A percentile compares a stretch with the other conserved stretches of the same genome.
Conservation (phyloP, 2,113 vertebrate species). For the Melanerpes formicivorus region DNA sequence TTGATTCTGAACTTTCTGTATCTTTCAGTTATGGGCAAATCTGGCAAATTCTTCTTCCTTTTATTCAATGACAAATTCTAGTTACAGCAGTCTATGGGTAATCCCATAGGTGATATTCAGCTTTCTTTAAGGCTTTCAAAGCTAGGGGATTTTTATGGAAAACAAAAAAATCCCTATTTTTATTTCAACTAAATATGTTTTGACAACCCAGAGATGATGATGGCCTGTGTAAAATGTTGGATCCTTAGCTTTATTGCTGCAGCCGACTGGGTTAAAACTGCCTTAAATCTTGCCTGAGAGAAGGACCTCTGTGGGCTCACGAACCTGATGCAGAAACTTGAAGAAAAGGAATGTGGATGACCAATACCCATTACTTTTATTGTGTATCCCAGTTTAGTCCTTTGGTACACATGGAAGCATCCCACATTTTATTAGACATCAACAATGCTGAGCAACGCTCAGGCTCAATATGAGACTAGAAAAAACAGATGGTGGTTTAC, state of each 20-base stretch:
- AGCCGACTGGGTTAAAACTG: background rate
- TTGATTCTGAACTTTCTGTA: background rate
- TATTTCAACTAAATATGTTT: background rate
- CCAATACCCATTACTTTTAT: accelerated
- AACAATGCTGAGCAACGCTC: background rate
- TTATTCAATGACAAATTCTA: background rate
- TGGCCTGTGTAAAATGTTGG: background rate
- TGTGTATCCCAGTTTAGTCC: background rate
- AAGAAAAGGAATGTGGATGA: background rate
- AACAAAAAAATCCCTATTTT: background rate
- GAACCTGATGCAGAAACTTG: background rate
- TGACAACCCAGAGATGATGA: background rate
- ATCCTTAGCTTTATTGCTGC: background rate
- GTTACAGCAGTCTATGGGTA: background rate
- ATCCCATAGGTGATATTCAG: background rate
- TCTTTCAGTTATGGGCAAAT: background rate
- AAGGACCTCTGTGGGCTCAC: background rate
- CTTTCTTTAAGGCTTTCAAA: background rate
- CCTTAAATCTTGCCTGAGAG: background rate
- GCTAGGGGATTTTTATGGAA: background rate
- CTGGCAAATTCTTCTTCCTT: background rate
- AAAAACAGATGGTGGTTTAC: accelerated
- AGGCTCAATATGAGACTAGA: background rate
- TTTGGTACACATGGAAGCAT: accelerated
- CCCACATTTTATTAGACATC: background rate